These are phyloP conservation scores for Leptonema lineaticorne DNA, from an alignment of 1,140 invertebrate species.

Conservation along the genomic window DNA sequence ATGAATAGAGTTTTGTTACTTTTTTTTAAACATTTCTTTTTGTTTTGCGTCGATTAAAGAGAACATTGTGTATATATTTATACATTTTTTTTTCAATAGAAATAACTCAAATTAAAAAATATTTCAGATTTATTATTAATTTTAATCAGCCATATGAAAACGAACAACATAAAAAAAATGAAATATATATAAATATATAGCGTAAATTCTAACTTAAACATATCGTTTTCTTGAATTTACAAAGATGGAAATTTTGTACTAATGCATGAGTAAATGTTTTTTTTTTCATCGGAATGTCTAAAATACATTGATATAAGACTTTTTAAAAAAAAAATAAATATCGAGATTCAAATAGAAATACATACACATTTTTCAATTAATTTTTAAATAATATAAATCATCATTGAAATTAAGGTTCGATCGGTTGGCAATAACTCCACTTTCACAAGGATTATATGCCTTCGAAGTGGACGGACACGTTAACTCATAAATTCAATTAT, in stretches of 20 bases:
- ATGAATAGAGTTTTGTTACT: too few species aligned
- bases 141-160: slow-evolving; percentile 4
- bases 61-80: slow-evolving; percentile 6
- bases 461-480: slow-evolving; percentile 35
- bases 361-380: background rate
- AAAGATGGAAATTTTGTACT: slow-evolving; percentile 37
- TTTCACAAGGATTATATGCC: slow-evolving; percentile 20
- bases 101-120: slow-evolving; percentile 12
- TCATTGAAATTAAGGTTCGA: too few species aligned
- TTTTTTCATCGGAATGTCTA: slow-evolving; percentile 34
- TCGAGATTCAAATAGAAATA: background rate
- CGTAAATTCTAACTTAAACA: slow-evolving; percentile 35
- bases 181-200: too few species aligned
- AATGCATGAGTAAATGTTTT: slow-evolving; percentile 30
- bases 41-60: too few species aligned
- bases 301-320: slow-evolving; percentile 2
- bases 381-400: too few species aligned
- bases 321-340: background rate
- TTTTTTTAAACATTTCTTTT: slow-evolving; percentile 23
- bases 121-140: slow-evolving; percentile 1
- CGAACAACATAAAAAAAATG: slow-evolving; percentile 5
- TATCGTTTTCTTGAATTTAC: slow-evolving; percentile 38
- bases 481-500: slow-evolving; percentile 4
- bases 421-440: slow-evolving; percentile 22
- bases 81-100: background rate